phyloP scores from a whole-genome alignment of 2,888 invertebrate species.

The Sphaeridia pumilis region DNA sequence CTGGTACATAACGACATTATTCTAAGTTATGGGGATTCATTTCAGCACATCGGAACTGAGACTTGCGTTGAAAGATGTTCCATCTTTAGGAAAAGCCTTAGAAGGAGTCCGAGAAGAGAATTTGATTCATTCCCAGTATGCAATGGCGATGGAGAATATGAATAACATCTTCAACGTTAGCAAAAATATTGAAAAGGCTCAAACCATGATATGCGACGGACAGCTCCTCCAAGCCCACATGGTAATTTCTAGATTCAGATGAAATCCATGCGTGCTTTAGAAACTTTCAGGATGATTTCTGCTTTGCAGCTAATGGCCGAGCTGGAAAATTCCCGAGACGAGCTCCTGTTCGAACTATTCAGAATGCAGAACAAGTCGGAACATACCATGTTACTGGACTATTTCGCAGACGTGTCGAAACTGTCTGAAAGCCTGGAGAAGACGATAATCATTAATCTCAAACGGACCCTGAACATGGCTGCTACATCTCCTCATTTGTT shows the following conservation, averaged over 20 bases:
- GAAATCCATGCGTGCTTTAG: too few species aligned
- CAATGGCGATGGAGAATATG: constrained; percentile 93
- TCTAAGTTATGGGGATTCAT: too few species aligned
- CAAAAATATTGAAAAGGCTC: constrained; percentile 87
- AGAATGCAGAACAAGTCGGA: constrained; percentile 82
- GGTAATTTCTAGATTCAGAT: too few species aligned
- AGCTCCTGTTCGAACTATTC: constrained; percentile 84
- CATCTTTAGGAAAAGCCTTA: constrained; percentile 65
- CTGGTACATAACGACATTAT: too few species aligned
- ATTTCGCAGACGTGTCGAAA: constrained; percentile 89
- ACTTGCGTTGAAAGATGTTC: constrained; percentile 59
- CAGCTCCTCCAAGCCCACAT: constrained; percentile 91
- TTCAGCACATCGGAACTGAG: constrained; percentile 64
- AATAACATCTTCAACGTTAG: constrained; percentile 97
- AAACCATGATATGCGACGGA: constrained; percentile 86
- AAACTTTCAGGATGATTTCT: too few species aligned
- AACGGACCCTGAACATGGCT: constrained; percentile 83
- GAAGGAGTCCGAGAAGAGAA: constrained; percentile 84
- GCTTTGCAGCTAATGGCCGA: constrained; percentile 76
- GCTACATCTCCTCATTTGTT: constrained; percentile 88
- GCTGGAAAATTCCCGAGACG: constrained; percentile 91
- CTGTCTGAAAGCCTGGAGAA: constrained; percentile 79
- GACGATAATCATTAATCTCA: constrained; percentile 77
- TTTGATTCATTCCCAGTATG: constrained; percentile 88
- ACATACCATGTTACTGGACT: constrained; percentile 82